Evolutionary conservation across 2,888 invertebrate species (phyloP).

Genomic region (Microplitis deprimator): DNA sequence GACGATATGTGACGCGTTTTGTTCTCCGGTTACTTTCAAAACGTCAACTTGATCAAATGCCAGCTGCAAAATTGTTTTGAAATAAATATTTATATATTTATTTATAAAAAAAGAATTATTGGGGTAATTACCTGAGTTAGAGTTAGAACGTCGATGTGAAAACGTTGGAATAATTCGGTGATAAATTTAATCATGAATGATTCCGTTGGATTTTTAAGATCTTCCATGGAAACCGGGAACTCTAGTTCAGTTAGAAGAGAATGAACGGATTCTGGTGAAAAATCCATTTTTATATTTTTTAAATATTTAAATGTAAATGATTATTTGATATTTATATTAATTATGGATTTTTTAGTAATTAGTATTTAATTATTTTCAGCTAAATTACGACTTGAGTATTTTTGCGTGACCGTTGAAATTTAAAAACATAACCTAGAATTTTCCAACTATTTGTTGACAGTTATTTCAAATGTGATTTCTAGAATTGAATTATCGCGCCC

Average conservation of each 20-base stretch:
- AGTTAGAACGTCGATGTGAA: constrained; percentile 50
- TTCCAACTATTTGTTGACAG: too few species aligned
- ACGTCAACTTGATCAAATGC: constrained; percentile 50
- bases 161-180: constrained; percentile 52
- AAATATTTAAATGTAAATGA: background rate
- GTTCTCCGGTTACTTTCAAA: constrained; percentile 47
- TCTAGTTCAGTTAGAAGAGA: constrained; percentile 47
- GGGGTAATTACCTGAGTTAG: constrained; percentile 51
- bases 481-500: too few species aligned
- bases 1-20: constrained; percentile 49
- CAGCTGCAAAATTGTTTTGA: constrained; percentile 46
- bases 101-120: background rate
- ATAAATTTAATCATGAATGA: constrained; percentile 56
- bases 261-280: constrained; percentile 53
- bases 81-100: constrained; percentile 9
- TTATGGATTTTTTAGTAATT: too few species aligned
- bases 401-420: too few species aligned
- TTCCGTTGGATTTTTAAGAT: constrained; percentile 58
- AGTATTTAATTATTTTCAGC: too few species aligned
- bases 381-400: too few species aligned
- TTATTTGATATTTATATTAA: too few species aligned
- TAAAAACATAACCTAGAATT: too few species aligned
- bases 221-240: constrained; percentile 53
- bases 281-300: constrained; percentile 31
- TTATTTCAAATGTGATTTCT: too few species aligned